Evolutionary conservation across 2,888 invertebrate genomes (phyloP).

Genomic region (Caenorhabditis sp.): DNA sequence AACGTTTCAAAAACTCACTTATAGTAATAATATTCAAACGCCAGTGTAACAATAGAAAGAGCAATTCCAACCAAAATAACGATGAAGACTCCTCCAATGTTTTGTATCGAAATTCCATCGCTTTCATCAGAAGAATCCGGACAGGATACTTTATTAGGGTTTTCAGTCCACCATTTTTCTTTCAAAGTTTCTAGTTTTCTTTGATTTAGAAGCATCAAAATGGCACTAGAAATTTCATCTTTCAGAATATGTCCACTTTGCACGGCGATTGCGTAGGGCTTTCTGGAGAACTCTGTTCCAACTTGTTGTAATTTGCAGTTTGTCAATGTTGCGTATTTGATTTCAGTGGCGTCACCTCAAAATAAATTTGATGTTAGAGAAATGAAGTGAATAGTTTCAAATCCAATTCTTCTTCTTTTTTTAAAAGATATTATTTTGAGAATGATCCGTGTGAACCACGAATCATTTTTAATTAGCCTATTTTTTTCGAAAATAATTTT

Average conservation of each 20-base stretch:
- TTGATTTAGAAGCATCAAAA: slow-evolving; percentile 89
- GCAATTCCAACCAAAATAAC: slow-evolving; percentile 83
- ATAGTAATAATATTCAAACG: slow-evolving; percentile 81
- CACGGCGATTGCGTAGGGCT: slow-evolving; percentile 95
- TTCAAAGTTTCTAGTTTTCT: slow-evolving; percentile 90
- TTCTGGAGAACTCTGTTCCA: slow-evolving; percentile 94
- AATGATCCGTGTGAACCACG: no score
- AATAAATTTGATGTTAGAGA: neutral
- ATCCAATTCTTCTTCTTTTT: no score
- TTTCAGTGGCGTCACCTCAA: slow-evolving; percentile 88
- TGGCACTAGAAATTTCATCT: slow-evolving; percentile 72
- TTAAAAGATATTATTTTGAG: no score
- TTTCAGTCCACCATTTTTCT: slow-evolving; percentile 94
- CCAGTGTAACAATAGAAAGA: slow-evolving; percentile 77
- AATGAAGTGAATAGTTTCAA: no score
- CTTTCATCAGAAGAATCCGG: slow-evolving; percentile 80
- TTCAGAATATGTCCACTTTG: slow-evolving; percentile 78
- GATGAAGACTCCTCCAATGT: slow-evolving; percentile 96
- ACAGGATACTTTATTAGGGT: slow-evolving; percentile 77
- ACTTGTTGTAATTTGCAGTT: slow-evolving; percentile 88
- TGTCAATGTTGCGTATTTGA: slow-evolving; percentile 82
- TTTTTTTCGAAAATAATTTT: no score
- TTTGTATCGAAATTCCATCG: slow-evolving; percentile 95
- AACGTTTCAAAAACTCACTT: slow-evolving; percentile 18
- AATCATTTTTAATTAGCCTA: no score